Percentiles rank a stretch among this genome's conserved stretches.
Evolutionary conservation across 2,113 vertebrate genomes (phyloP).

Genomic region (Tachysurus fulvidraco): DNA sequence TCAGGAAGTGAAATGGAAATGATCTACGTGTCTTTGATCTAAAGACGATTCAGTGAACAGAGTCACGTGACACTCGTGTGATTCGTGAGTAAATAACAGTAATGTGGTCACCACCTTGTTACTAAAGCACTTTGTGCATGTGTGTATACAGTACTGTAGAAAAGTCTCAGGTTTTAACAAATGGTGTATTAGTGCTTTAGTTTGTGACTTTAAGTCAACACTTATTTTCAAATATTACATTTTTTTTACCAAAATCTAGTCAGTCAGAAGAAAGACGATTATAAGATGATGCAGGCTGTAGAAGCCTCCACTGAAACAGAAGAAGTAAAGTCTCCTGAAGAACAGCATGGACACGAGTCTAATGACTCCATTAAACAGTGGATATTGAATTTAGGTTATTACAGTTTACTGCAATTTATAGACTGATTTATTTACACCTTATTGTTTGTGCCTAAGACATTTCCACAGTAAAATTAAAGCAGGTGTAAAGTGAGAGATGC

Average conservation of each 20-base stretch:
- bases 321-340: too few relatives aligned
- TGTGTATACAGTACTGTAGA: not conserved
- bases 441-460: not conserved
- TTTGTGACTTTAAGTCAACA: not conserved
- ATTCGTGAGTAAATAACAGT: not conserved
- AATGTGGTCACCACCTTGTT: not conserved
- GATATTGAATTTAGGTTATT: too few relatives aligned
- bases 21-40: not conserved
- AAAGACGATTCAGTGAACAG: not conserved
- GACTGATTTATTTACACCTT: too few relatives aligned
- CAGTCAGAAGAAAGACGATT: not conserved
- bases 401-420: too few relatives aligned
- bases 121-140: not conserved
- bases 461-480: not conserved
- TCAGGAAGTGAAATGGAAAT: not conserved
- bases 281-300: not conserved
- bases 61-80: not conserved
- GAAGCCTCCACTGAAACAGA: too few relatives aligned
- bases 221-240: not conserved
- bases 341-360: too few relatives aligned
- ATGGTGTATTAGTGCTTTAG: not conserved
- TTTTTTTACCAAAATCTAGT: not conserved
- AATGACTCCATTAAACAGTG: too few relatives aligned
- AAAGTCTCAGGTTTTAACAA: not conserved
- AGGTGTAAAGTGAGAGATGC: not conserved